These are phyloP conservation scores for Cephus rjabovi DNA, from an alignment of 2,888 invertebrate species.

Conservation along the genomic window DNA sequence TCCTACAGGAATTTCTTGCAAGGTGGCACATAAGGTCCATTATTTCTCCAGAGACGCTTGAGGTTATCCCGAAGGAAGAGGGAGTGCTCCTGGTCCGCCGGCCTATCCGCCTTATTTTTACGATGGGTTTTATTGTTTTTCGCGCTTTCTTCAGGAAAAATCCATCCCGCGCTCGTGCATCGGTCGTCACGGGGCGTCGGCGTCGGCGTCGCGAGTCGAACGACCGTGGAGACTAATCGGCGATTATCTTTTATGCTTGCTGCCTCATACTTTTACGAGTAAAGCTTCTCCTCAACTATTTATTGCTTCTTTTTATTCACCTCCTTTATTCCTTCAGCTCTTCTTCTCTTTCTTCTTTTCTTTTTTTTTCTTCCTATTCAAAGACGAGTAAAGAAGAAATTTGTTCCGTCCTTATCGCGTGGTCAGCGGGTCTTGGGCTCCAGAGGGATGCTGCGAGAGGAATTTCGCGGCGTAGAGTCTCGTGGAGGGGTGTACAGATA, in stretches of 20 bases:
- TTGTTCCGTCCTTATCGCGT: constrained; percentile 20
- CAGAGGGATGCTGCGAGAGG: background rate
- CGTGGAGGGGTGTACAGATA: constrained; percentile 9
- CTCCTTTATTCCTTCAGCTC: constrained; percentile 12
- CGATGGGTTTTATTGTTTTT: constrained; percentile 29
- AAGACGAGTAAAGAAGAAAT: background rate
- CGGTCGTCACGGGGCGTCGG: constrained; percentile 8
- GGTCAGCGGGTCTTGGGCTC: background rate
- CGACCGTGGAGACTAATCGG: constrained; percentile 41
- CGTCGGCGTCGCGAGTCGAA: background rate
- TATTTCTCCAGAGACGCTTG: constrained; percentile 14
- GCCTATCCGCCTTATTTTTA: constrained; percentile 28
- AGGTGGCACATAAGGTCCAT: constrained; percentile 8
- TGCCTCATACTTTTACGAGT: constrained; percentile 52
- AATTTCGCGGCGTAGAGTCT: constrained; percentile 6
- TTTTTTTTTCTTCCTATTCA: background rate
- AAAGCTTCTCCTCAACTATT: constrained; percentile 26
- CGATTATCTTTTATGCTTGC: constrained; percentile 50
- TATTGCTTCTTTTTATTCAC: constrained; percentile 4
- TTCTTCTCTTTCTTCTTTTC: background rate
- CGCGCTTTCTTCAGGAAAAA: background rate
- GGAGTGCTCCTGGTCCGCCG: background rate
- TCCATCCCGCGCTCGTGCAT: background rate
- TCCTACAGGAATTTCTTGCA: constrained; percentile 6
- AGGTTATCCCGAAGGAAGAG: background rate